Conservation (phyloP, 2,797 vertebrate genomes). For the Podarcis siculus region DNA sequence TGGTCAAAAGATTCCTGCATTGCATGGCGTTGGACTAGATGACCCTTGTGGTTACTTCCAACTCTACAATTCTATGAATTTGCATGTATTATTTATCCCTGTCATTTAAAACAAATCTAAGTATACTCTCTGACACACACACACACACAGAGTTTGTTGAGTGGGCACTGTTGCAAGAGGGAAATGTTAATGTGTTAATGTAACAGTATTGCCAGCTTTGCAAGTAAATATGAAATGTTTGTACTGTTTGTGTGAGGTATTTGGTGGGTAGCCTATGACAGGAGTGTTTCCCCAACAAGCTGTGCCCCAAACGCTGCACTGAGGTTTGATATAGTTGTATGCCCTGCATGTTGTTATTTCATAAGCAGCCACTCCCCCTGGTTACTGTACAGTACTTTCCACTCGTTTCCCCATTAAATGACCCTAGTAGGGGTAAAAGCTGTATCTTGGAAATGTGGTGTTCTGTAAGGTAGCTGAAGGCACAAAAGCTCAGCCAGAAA, state of each 20-base stretch:
- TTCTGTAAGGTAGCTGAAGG: neutral
- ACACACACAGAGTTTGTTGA: neutral
- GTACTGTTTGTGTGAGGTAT: too few species aligned
- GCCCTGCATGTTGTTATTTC: neutral
- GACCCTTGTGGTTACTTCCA: too few species aligned
- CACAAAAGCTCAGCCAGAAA: neutral
- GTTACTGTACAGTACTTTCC: neutral
- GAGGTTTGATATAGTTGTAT: neutral
- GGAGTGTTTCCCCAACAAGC: neutral
- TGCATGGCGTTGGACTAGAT: too few species aligned
- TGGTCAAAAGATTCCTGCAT: too few species aligned
- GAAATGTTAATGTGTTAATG: neutral
- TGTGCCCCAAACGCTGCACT: neutral
- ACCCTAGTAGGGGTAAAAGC: neutral
- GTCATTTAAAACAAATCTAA: neutral
- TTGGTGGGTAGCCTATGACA: neutral
- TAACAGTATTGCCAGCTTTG: neutral
- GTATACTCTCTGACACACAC: too few species aligned
- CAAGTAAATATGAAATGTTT: neutral
- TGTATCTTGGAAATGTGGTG: neutral
- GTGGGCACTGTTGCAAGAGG: neutral
- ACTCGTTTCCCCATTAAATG: neutral
- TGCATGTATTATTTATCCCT: neutral
- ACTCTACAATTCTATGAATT: neutral
- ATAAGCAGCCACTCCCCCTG: neutral